Base-by-base conservation (phyloP, 2,888 invertebrate species). In the Tenthredo scrophulariae region DNA sequence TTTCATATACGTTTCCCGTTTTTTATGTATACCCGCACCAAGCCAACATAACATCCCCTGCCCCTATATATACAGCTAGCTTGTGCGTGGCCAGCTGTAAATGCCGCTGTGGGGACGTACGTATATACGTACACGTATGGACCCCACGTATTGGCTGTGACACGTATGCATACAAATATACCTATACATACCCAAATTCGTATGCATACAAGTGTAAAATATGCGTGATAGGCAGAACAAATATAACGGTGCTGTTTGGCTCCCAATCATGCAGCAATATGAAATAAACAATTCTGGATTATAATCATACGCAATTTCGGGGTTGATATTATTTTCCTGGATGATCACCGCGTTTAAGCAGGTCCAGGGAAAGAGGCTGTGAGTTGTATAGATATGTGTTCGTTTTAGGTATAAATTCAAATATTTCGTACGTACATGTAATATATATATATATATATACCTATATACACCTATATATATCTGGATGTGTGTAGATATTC, bases 1-100 rank as follows among this genome's bases (percentile, higher is more conserved):
- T 74, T 74, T n/a, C 72, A 29, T 43, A 74, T 29, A 43, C 40
- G 72, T 74, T 74, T 74, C 40, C 72, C 43, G 72, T 74, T 74
- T 74, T 74, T 74, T 43, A 43, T 22, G 43, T 22, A 10, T 29
- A 5, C 65, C 65, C 10, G 22, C 67, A 67, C 67, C 67, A 33
- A 43, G 22, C 40, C 72, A 43, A 40, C 40, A 67, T 33, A 67
- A 54, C 67, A 15, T 33, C 67, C 33, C 2, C n/a, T n/a, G n/a
- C 67, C 29, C 67, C 62, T 22, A 0, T 58, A 7, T 62, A 10
- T 26, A 58, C 22, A 62, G 46, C 62, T 62, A 26, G 26, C 26
- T 26, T 26, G 62, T 62, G 62, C 13, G 62, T 62, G 62, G 62
- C 62, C 62, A 13, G 26, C 62, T 62, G 62, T 62, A 62, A 62